Conservation (phyloP, 2,113 vertebrate genomes). For the Austrofundulus limnaeus region DNA sequence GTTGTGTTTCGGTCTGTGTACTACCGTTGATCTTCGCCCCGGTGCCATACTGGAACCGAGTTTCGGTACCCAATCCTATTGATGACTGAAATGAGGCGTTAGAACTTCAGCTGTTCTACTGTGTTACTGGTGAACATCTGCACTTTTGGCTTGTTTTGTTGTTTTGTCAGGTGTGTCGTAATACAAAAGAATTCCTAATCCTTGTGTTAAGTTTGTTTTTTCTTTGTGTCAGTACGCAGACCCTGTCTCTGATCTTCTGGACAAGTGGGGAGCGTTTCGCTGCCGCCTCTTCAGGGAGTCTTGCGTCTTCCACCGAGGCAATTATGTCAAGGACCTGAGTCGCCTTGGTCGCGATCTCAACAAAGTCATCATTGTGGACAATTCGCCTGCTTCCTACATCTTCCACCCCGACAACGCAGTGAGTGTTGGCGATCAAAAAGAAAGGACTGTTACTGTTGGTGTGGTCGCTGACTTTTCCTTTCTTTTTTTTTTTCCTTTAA, state of each 20-base stretch:
- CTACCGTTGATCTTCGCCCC: too few species aligned
- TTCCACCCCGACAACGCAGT: conserved; percentile 97
- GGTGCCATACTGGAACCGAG: too few species aligned
- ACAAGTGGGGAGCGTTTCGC: conserved; percentile 96
- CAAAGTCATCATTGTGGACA: conserved; percentile 96
- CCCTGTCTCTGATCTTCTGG: conserved; percentile 93
- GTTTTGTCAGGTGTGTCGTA: background rate
- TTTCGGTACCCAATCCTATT: too few species aligned
- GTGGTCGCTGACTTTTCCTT: background rate
- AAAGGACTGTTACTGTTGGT: background rate
- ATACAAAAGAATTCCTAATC: background rate
- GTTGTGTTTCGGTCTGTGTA: too few species aligned
- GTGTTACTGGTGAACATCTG: too few species aligned
- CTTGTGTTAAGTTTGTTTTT: background rate
- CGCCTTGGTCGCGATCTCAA: conserved; percentile 92
- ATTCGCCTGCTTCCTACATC: conserved; percentile 95
- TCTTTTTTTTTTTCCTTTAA: conserved; percentile 49
- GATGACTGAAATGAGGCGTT: too few species aligned
- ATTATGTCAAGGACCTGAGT: conserved; percentile 97
- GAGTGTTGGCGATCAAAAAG: conserved; percentile 36
- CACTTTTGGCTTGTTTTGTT: background rate
- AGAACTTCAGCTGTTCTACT: too few species aligned
- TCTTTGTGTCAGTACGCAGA: conserved; percentile 86
- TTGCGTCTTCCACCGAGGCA: conserved; percentile 94
- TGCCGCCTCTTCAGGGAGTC: conserved; percentile 95